Conservation (phyloP, 2,888 invertebrate species). For the Scaptomyza caliginosa region DNA sequence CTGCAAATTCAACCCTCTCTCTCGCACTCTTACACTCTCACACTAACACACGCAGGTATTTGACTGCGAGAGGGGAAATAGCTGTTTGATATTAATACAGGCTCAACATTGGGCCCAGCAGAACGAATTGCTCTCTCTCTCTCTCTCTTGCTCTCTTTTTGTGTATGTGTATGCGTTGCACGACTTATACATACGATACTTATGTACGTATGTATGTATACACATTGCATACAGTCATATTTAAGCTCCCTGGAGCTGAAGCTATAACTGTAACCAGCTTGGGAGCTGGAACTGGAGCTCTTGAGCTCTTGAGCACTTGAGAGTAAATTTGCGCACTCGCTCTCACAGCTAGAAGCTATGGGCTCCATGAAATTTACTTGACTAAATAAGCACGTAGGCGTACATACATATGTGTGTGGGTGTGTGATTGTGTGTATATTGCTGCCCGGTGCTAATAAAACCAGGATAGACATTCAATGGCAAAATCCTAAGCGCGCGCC, state of each 20-base stretch:
- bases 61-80: constrained; percentile 27
- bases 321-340: constrained; percentile 22
- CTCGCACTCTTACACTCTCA: constrained; percentile 30
- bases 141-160: not conserved
- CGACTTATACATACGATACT: not conserved
- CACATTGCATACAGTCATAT: constrained; percentile 12
- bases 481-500: constrained; percentile 50
- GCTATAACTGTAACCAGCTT: not conserved
- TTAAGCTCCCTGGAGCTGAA: constrained; percentile 12
- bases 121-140: constrained; percentile 1
- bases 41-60: constrained; percentile 21
- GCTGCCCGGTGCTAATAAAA: constrained; percentile 56
- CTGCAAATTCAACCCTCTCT: constrained; percentile 40
- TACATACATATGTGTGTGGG: constrained; percentile 7
- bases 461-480: constrained; percentile 39
- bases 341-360: constrained; percentile 17
- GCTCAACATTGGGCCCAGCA: constrained; percentile 10
- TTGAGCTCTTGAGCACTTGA: constrained; percentile 20
- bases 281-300: constrained; percentile 3
- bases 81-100: constrained; percentile 22
- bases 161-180: constrained; percentile 36
- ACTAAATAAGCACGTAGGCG: not conserved
- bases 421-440: constrained; percentile 27
- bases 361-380: not conserved
- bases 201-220: constrained; percentile 6